Percentiles rank a stretch among this genome's conserved stretches.
These are phyloP conservation scores for Lamellibrachia satsuma DNA, from an alignment of 2,888 invertebrate species.

Conservation along the genomic window DNA sequence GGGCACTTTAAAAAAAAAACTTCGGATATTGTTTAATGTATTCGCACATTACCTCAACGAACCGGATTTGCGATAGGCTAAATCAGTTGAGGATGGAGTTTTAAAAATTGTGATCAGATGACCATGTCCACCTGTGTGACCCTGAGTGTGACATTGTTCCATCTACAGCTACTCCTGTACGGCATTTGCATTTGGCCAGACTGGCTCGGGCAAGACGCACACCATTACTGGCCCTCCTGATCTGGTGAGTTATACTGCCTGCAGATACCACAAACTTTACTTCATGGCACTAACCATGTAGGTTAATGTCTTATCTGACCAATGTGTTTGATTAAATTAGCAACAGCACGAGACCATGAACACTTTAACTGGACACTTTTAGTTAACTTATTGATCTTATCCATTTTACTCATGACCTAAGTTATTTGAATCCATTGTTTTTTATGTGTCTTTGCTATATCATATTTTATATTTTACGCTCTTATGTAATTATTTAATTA, in stretches of 20 bases:
- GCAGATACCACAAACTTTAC: background rate
- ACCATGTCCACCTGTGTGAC: background rate
- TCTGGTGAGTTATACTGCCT: slow-evolving; percentile 49
- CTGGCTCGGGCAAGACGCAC: slow-evolving; percentile 95
- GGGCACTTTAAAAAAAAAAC: no score
- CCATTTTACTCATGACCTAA: no score
- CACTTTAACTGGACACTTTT: no score
- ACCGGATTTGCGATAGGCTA: no score
- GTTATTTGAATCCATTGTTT: no score
- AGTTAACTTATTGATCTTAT: no score
- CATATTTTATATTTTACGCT: no score
- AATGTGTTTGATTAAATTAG: background rate
- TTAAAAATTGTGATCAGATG: background rate
- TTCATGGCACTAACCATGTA: background rate
- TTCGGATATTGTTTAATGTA: no score
- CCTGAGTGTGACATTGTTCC: background rate
- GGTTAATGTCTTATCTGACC: background rate
- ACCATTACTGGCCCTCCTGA: slow-evolving; percentile 81
- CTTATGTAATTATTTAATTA: no score
- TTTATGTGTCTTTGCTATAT: no score
- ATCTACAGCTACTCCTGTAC: slow-evolving; percentile 81
- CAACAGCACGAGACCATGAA: background rate
- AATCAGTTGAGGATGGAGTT: background rate
- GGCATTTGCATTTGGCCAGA: slow-evolving; percentile 95
- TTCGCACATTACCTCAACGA: background rate